Conservation (phyloP, 2,888 invertebrate genomes). For the Prosapia bicincta region DNA sequence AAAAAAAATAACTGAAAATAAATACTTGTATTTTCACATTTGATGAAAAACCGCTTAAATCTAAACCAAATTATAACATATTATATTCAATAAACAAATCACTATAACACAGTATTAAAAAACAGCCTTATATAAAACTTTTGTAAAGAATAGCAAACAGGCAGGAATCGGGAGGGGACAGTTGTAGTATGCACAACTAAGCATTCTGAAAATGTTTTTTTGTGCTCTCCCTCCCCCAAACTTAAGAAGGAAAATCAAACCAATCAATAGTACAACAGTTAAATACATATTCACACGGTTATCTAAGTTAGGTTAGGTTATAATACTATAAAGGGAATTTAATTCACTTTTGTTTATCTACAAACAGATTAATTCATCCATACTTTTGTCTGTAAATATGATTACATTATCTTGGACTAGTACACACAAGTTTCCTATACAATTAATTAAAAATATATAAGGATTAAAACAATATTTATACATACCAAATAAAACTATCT, state of each 20-base stretch:
- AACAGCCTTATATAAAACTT: not conserved
- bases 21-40: not conserved
- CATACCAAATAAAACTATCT: not conserved
- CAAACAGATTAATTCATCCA: not conserved
- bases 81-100: not conserved
- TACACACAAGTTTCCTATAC: slow-evolving; percentile 26
- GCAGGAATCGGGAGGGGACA: not conserved
- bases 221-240: not conserved
- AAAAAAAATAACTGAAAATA: not conserved
- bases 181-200: not conserved
- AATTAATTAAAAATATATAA: slow-evolving; percentile 24
- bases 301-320: not conserved
- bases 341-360: not conserved
- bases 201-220: not conserved
- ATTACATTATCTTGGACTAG: slow-evolving; percentile 24
- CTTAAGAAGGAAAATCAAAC: not conserved
- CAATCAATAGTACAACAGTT: not conserved
- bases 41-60: not conserved
- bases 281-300: not conserved
- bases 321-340: not conserved
- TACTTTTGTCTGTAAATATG: slow-evolving; percentile 2
- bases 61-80: not conserved
- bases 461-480: slow-evolving; percentile 2
- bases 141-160: not conserved
- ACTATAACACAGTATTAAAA: not conserved